These are phyloP conservation scores for Zosterops borbonicus DNA, from an alignment of 2,113 vertebrate genomes.

Conservation along the genomic window DNA sequence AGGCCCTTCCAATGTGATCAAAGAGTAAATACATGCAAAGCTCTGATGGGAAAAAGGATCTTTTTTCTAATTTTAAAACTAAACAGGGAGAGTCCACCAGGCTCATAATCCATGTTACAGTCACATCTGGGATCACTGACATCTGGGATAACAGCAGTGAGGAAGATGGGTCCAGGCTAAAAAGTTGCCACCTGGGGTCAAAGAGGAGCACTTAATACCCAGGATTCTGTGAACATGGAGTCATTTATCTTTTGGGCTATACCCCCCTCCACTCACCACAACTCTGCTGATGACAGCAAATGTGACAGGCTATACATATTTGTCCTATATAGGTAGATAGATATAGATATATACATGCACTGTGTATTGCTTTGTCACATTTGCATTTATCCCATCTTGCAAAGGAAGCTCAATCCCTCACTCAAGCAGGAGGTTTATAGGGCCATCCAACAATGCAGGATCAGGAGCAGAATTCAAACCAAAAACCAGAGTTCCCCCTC, in stretches of 20 bases:
- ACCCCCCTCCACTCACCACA: neutral
- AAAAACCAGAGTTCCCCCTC: neutral
- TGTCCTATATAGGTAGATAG: neutral
- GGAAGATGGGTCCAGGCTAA: neutral
- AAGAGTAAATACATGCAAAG: conserved; percentile 61
- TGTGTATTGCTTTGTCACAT: neutral
- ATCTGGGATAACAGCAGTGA: neutral
- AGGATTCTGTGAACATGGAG: neutral
- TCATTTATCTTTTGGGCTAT: neutral
- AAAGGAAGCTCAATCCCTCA: neutral
- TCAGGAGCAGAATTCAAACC: neutral
- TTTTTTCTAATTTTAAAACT: conserved; percentile 63
- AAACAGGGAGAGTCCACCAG: conserved; percentile 15
- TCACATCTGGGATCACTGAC: conserved; percentile 24
- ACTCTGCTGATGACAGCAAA: neutral
- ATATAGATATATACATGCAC: neutral
- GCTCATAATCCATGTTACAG: neutral
- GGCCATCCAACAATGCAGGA: neutral
- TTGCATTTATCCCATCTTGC: neutral
- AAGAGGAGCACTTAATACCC: neutral
- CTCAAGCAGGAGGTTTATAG: neutral
- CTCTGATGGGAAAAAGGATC: conserved; percentile 46
- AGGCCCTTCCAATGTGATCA: conserved; percentile 56
- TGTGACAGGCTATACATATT: neutral
- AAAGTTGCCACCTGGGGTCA: neutral